Base-by-base conservation (phyloP, 2,797 vertebrate species). In the Muscicapa striata region DNA sequence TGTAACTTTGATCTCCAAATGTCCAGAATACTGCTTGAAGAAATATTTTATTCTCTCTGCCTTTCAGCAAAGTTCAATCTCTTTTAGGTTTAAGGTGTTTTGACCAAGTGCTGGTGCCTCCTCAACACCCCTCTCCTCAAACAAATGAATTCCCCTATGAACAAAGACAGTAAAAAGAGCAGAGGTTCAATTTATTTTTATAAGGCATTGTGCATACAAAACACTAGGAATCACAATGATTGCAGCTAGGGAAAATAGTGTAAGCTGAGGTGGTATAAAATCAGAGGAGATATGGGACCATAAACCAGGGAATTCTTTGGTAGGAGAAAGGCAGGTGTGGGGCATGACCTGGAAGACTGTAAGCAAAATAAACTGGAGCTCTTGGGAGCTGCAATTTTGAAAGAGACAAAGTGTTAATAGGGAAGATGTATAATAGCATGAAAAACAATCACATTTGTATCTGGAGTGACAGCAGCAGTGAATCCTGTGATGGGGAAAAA, bases 11-110 rank as follows among this genome's bases (percentile, higher is more conserved):
- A 83, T 95, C 69, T 96, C 89, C 45, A 49, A 88, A 93, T 81
- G 52, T 90, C 89, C 84, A 69, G 54, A 84, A 73, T 68, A 86
- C 18, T 89, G 74, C 83, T 90, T 84, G 51, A 91, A 93, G 80
- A 97, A 93, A 94, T 7, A 92, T 94, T 95, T 94, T 90, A 67
- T 91, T 95, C 68, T 93, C 45, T 93, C 80, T 93, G 66, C 69
- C 70, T 96, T 85, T 88, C 63, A 94, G 57, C 46, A 15, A 92
- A 87, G 27, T 72, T 48, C 85, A 72, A 90, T 91, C 88, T 92
- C 34, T 68, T 93, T 72, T 45, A 77, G 27, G 52, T 84, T 90
- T 74, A 55, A 78, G 77, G 70, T 87, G 63, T 95, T 94, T 87
- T 73, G 61, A 73, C 87, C 34, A 72, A 9, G 17, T 54, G 48